Evolutionary conservation across 2,888 invertebrate genomes (phyloP).

Genomic region (Prosopocoilus inquinatus): DNA sequence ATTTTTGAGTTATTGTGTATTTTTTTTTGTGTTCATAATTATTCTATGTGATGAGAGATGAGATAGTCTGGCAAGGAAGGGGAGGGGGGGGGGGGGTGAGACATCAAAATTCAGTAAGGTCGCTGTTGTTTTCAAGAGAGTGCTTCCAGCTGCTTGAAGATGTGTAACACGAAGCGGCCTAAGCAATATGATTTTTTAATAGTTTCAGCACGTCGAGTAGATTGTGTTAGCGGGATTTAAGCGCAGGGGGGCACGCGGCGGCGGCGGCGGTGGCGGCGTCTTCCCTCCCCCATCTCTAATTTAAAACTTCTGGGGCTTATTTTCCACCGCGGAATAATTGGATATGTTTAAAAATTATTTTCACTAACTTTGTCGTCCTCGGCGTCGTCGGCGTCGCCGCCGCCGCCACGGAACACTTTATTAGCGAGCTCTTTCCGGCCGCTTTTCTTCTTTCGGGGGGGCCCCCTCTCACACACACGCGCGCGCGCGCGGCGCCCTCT

Average conservation of each 20-base stretch:
- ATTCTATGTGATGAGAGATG: background rate
- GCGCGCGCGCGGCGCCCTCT: too few species aligned
- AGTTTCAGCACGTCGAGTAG: conserved; percentile 33
- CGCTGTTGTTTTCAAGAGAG: conserved; percentile 19
- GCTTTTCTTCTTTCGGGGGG: background rate
- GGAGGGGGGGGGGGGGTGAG: too few species aligned
- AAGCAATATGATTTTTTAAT: conserved; percentile 36
- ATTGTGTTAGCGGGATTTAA: conserved; percentile 29
- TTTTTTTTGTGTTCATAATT: background rate
- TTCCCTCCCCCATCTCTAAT: conserved; percentile 24
- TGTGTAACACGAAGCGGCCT: conserved; percentile 24
- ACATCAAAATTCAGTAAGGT: conserved; percentile 24
- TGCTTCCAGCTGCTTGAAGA: conserved; percentile 21
- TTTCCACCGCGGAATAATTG: conserved; percentile 29
- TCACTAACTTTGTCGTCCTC: conserved; percentile 20
- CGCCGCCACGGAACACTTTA: too few species aligned
- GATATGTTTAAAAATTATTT: conserved; percentile 31
- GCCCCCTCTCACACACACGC: background rate
- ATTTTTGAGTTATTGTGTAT: too few species aligned
- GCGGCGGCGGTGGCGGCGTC: background rate
- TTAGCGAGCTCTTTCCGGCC: conserved; percentile 18
- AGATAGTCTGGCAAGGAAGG: background rate
- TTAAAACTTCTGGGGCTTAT: conserved; percentile 30
- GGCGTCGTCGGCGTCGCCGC: conserved; percentile 17
- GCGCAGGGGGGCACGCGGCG: conserved; percentile 7